These are phyloP conservation scores for Diorhabda sublineata DNA, from an alignment of 1,140 invertebrate species.

Conservation along the genomic window DNA sequence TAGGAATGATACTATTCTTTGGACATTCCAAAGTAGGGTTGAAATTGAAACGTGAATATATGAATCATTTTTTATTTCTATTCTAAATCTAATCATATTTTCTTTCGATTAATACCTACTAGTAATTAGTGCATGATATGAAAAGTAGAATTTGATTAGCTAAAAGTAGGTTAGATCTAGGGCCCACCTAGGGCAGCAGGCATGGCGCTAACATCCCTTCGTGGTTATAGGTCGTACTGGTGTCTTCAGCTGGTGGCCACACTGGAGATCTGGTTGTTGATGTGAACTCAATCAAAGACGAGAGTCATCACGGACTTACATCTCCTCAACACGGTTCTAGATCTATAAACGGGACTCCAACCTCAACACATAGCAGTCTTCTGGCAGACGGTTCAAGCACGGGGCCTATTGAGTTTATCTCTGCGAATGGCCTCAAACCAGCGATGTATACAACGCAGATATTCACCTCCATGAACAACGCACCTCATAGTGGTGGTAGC, in stretches of 20 bases:
- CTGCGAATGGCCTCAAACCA: constrained; percentile 52
- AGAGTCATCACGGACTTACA: constrained; percentile 45
- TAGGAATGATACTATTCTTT: constrained; percentile 26
- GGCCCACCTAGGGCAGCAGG: constrained; percentile 33
- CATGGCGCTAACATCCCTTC: constrained; percentile 22
- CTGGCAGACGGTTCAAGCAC: constrained; percentile 47
- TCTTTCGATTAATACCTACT: too few species aligned
- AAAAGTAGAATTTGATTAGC: constrained; percentile 8
- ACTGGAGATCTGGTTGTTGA: constrained; percentile 49
- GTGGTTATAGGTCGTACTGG: constrained; percentile 48
- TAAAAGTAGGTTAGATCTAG: constrained; percentile 35
- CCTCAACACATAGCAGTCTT: constrained; percentile 50
- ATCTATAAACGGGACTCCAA: constrained; percentile 51
- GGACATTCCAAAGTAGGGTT: constrained; percentile 15
- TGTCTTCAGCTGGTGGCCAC: constrained; percentile 41
- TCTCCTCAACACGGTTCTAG: constrained; percentile 51
- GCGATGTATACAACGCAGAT: constrained; percentile 50
- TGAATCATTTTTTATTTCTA: too few species aligned
- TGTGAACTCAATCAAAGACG: constrained; percentile 52
- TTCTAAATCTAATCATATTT: too few species aligned
- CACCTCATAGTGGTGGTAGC: constrained; percentile 43
- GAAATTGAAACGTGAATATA: too few species aligned
- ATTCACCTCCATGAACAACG: constrained; percentile 45
- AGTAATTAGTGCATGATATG: constrained; percentile 26
- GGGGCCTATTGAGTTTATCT: constrained; percentile 51